Percentiles rank a stretch among this genome's conserved stretches.
Evolutionary conservation across 2,888 invertebrate species (phyloP).

Genomic region (Habrosyne pyritoides): DNA sequence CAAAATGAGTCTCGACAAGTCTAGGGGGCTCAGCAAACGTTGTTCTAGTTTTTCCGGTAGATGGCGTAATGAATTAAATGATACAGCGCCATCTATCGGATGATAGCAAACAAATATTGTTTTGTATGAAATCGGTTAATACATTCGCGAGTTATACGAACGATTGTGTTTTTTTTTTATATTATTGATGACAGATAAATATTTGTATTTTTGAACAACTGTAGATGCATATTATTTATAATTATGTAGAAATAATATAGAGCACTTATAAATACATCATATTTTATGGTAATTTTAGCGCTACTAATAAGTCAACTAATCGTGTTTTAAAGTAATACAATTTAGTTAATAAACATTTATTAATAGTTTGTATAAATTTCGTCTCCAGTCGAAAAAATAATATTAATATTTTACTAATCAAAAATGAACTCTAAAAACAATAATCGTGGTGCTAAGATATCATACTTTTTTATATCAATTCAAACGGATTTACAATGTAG

Average conservation of each 20-base stretch:
- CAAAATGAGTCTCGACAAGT: too few relatives aligned
- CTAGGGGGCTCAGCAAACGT: too few relatives aligned
- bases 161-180: neutral
- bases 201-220: neutral
- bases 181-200: too few relatives aligned
- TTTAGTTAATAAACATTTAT: neutral
- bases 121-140: too few relatives aligned
- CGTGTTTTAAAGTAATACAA: neutral
- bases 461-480: conserved; percentile 46
- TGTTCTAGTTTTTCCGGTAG: too few relatives aligned
- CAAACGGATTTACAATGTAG: conserved; percentile 38
- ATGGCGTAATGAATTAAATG: too few relatives aligned
- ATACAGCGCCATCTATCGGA: too few relatives aligned
- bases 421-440: conserved; percentile 10
- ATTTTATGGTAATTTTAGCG: neutral
- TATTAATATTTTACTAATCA: conserved; percentile 6
- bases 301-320: neutral
- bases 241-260: too few relatives aligned
- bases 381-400: conserved; percentile 30
- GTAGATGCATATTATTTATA: neutral
- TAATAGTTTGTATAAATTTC: conserved; percentile 7
- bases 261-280: conserved; percentile 3
- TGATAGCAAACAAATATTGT: too few relatives aligned
- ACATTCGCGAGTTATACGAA: too few relatives aligned
- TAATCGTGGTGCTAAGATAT: conserved; percentile 65